A percentile compares a stretch with the other conserved stretches of the same genome.
Evolutionary conservation across 2,113 vertebrate species (phyloP).

Genomic region (Malaclemys terrapin): DNA sequence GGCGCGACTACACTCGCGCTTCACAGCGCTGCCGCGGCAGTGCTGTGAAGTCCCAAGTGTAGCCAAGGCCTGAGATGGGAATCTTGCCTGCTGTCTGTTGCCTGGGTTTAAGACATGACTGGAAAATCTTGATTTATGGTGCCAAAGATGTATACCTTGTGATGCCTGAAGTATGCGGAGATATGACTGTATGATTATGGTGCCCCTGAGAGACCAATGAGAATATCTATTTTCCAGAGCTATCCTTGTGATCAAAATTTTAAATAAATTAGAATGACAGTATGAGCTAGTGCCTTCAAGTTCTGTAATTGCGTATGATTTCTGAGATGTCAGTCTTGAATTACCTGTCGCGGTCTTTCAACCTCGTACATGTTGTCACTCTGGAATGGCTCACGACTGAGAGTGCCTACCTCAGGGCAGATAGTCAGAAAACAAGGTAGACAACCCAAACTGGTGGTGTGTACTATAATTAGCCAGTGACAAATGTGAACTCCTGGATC

Average conservation of each 20-base stretch:
- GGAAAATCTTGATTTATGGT: background rate
- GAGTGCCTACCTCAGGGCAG: background rate
- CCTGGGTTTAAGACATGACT: background rate
- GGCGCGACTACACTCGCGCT: no score
- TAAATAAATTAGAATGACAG: background rate
- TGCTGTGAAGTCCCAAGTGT: no score
- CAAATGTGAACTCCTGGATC: no score
- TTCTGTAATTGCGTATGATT: background rate
- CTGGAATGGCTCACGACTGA: no score
- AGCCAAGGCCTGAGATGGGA: no score
- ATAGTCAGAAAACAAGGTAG: no score
- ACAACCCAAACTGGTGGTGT: no score
- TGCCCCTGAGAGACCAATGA: background rate
- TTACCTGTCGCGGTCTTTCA: background rate
- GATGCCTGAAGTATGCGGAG: background rate
- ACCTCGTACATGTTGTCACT: background rate
- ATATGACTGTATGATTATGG: fast-evolving
- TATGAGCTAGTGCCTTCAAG: background rate
- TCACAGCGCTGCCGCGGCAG: no score
- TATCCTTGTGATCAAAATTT: background rate
- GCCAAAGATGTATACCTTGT: background rate
- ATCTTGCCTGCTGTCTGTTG: background rate
- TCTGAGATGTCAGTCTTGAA: background rate
- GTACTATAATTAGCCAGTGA: no score
- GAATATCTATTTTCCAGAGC: background rate